Conservation (phyloP, 2,888 invertebrate species). For the Urechis unicinctus region DNA sequence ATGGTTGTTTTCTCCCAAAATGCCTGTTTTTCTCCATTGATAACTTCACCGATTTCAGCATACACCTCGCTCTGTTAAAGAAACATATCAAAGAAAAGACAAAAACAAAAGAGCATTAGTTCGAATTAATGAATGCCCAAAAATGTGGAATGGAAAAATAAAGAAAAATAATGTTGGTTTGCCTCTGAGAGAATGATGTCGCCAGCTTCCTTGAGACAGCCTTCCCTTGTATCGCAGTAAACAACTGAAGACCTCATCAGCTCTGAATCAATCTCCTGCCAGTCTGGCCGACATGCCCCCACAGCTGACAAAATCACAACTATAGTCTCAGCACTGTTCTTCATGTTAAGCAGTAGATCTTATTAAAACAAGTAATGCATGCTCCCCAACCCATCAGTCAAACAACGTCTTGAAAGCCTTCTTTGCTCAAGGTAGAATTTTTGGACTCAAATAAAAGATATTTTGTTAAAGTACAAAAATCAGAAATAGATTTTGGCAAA, state of each 20-base stretch:
- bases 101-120: neutral
- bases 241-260: slow-evolving; percentile 55
- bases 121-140: neutral
- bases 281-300: slow-evolving; percentile 54
- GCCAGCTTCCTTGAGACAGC: slow-evolving; percentile 55
- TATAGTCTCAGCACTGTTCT: neutral
- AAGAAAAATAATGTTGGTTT: neutral
- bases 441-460: no score
- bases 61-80: slow-evolving; percentile 48
- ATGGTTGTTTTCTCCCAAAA: slow-evolving; percentile 52
- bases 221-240: slow-evolving; percentile 57
- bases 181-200: slow-evolving; percentile 55
- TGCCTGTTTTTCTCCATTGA: slow-evolving; percentile 46
- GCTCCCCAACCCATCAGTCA: no score
- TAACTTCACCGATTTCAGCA: slow-evolving; percentile 58
- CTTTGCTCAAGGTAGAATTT: no score
- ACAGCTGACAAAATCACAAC: slow-evolving; percentile 53
- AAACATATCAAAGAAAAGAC: neutral
- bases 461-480: no score
- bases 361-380: no score
- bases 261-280: slow-evolving; percentile 57
- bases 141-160: neutral
- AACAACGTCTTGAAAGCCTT: no score
- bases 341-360: neutral
- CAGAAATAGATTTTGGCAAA: no score